Base-by-base conservation (phyloP, 1,140 invertebrate genomes). In the Nixonia krombeini region DNA sequence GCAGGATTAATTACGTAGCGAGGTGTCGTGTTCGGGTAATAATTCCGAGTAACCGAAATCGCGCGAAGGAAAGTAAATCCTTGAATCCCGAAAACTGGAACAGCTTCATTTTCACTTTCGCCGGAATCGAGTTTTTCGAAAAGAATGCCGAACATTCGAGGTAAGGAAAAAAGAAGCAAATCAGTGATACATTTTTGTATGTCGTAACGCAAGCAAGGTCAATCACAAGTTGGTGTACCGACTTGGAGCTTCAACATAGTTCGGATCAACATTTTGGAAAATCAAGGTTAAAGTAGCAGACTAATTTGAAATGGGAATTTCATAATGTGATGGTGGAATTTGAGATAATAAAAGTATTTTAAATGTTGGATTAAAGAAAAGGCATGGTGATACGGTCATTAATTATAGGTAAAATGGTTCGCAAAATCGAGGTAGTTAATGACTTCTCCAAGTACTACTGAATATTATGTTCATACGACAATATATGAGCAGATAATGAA, bases 51-150 rank as follows among this genome's bases (percentile, higher is more conserved):
- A 31, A 46, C 17, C n/a, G 2, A 42, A 42, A 25, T 9, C 17
- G 18, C 13, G 15, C 2, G 6, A 28, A 46, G 29, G 29, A 29
- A 10, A 28, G 29, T 12, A 31, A 35, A n/a, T 31, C 29, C 8
- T 31, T n/a, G n/a, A 31, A 3, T 10, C 3, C 9, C 9, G 9
- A n/a, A 31, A 31, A 31, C 29, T 31, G 29, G 9, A 31, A n/a
- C 29, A 31, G 9, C 29, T 31, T n/a, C 9, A 31, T 31, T 51
- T 59, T 44, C 55, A 50, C 55, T 58, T 47, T 42, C 45, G 28
- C 21, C 40, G 17, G 46, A 57, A 57, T 12, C 37, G 28, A 9
- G 13, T 28, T 58, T 31, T 25, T 7, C 7, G 7, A n/a, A 37
- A 58, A 41, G 12, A 58, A 58, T 49, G 35, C 16, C 4, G 25